These are phyloP conservation scores for Onychomys leucogaster DNA, from an alignment of 2,797 vertebrate species.

Conservation along the genomic window DNA sequence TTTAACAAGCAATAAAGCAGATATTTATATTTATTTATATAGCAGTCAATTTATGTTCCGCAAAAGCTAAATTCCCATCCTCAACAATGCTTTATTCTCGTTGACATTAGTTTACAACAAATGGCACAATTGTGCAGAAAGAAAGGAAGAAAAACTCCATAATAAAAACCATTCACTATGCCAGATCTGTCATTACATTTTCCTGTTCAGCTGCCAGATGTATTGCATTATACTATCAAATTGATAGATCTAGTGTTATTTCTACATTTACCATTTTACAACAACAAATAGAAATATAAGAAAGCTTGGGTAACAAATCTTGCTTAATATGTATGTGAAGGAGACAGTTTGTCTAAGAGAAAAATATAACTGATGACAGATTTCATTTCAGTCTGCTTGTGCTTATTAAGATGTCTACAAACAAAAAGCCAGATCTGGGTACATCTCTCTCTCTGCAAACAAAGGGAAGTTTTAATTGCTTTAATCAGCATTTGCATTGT, in stretches of 20 bases:
- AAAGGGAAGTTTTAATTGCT: slow-evolving; percentile 99
- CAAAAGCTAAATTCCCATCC: slow-evolving; percentile 84
- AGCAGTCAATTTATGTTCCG: slow-evolving; percentile 87
- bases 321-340: slow-evolving; percentile 94
- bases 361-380: slow-evolving; percentile 97
- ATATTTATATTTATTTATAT: slow-evolving; percentile 88
- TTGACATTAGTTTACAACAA: slow-evolving; percentile 86
- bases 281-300: slow-evolving; percentile 91
- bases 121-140: slow-evolving; percentile 85
- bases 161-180: slow-evolving; percentile 86
- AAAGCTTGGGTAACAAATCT: slow-evolving; percentile 92
- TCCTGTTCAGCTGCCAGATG: slow-evolving; percentile 87
- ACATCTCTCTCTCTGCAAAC: slow-evolving; percentile 93
- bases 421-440: slow-evolving; percentile 92
- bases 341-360: slow-evolving; percentile 92
- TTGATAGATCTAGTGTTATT: slow-evolving; percentile 90
- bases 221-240: slow-evolving; percentile 88
- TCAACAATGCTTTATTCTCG: slow-evolving; percentile 87
- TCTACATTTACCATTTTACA: slow-evolving; percentile 88
- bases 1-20: slow-evolving; percentile 88
- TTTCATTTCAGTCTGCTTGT: slow-evolving; percentile 97
- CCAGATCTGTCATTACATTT: slow-evolving; percentile 87
- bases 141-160: slow-evolving; percentile 83
- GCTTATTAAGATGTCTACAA: slow-evolving; percentile 98
- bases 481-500: slow-evolving; percentile 98